Evolutionary conservation across 2,113 vertebrate species (phyloP).

Genomic region (Oostethus manadensis): DNA sequence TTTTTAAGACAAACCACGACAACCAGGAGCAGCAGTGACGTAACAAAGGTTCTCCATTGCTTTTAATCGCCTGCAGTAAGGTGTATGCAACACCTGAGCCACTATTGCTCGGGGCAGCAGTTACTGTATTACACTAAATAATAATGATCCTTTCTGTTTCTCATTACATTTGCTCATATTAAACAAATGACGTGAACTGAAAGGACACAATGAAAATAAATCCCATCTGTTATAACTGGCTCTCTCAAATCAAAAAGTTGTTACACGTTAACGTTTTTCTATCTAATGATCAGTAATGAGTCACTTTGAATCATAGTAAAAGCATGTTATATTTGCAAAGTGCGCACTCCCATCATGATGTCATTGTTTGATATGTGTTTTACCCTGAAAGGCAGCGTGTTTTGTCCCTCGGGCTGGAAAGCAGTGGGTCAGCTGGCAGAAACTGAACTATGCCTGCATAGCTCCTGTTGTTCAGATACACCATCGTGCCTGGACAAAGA

Average conservation of each 20-base stretch:
- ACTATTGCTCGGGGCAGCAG: conserved; percentile 15
- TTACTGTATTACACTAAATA: conserved; percentile 21
- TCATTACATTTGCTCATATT: conserved; percentile 5
- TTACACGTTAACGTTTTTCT: background rate
- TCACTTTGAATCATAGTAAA: background rate
- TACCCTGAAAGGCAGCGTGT: conserved; percentile 79
- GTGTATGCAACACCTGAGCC: conserved; percentile 45
- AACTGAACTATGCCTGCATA: conserved; percentile 74
- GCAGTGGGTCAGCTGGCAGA: conserved; percentile 65
- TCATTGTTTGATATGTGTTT: background rate
- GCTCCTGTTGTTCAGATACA: conserved; percentile 74
- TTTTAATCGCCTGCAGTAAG: conserved; percentile 58
- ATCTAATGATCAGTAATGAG: background rate
- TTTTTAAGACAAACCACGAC: conserved; percentile 12
- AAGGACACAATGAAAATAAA: background rate
- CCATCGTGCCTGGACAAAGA: conserved; percentile 58
- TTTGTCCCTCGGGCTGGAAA: conserved; percentile 74
- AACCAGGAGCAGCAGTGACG: conserved; percentile 2
- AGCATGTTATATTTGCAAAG: too few relatives aligned
- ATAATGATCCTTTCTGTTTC: conserved; percentile 19
- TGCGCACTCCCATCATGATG: too few relatives aligned
- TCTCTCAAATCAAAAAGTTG: too few relatives aligned
- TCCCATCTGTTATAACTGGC: background rate
- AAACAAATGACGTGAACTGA: background rate
- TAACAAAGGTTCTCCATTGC: conserved; percentile 46